phyloP scores from a whole-genome alignment of 2,888 invertebrate species.

The Cephalotes varians region DNA sequence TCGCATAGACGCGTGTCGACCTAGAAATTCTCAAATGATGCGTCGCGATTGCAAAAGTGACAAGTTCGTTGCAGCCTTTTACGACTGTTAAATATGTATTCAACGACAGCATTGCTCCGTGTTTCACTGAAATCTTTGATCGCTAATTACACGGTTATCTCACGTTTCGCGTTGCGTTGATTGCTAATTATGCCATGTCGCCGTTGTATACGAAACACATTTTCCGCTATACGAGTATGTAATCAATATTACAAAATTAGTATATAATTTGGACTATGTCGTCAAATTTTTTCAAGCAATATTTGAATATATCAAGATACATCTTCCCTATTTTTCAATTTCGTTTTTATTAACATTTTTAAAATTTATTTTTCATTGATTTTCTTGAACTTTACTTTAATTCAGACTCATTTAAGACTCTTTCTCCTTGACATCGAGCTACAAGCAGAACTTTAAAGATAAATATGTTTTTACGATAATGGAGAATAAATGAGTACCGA shows the following conservation, averaged over 20 bases:
- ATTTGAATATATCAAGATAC: neutral
- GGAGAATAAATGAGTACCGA: slow-evolving; percentile 38
- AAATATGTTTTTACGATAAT: slow-evolving; percentile 33
- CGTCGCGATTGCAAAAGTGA: slow-evolving; percentile 38
- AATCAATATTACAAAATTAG: neutral
- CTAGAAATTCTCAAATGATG: slow-evolving; percentile 42
- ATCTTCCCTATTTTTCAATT: neutral
- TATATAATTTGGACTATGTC: neutral
- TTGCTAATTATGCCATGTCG: slow-evolving; percentile 7
- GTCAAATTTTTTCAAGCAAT: neutral
- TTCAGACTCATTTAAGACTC: neutral
- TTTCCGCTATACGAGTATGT: neutral
- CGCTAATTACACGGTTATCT: neutral
- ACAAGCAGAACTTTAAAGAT: neutral
- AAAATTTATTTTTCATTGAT: neutral
- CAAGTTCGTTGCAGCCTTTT: neutral
- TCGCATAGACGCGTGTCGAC: slow-evolving; percentile 31
- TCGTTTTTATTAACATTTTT: neutral
- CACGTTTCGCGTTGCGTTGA: neutral
- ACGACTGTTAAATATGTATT: neutral
- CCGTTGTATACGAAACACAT: neutral
- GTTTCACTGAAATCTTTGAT: slow-evolving; percentile 1
- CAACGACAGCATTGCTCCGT: neutral
- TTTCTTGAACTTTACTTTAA: neutral
- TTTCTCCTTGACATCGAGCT: neutral